phyloP scores from a whole-genome alignment of 2,113 vertebrate genomes.

The Corythaeola cristata region DNA sequence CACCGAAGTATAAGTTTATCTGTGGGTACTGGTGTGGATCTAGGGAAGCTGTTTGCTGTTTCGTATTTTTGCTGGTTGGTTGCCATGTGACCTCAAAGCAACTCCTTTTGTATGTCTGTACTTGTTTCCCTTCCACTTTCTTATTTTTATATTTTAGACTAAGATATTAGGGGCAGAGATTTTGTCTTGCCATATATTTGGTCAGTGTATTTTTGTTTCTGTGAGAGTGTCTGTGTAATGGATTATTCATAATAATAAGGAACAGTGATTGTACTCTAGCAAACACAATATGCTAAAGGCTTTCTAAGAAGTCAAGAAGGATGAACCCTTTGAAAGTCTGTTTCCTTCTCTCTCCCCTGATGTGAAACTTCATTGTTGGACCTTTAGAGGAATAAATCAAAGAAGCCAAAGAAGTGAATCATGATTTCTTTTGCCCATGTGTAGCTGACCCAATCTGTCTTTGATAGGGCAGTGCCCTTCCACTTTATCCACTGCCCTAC shows the following conservation, averaged over 20 bases:
- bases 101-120: background rate
- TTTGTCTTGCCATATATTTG: background rate
- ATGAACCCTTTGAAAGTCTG: slow-evolving; percentile 26
- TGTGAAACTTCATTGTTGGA: slow-evolving; percentile 42
- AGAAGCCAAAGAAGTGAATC: background rate
- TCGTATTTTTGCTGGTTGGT: background rate
- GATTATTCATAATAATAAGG: background rate
- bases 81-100: background rate
- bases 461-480: slow-evolving; percentile 38
- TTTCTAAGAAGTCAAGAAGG: slow-evolving; percentile 20
- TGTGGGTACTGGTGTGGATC: background rate
- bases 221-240: background rate
- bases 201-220: background rate
- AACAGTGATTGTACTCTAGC: background rate
- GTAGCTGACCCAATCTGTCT: slow-evolving; percentile 23
- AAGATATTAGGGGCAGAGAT: background rate
- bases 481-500: slow-evolving; percentile 4
- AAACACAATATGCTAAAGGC: background rate
- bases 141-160: background rate
- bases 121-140: background rate
- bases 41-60: slow-evolving; percentile 3
- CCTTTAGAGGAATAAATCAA: slow-evolving; percentile 49
- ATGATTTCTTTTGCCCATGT: background rate
- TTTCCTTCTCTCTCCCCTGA: slow-evolving; percentile 18
- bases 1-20: background rate